These are phyloP conservation scores for Illadopsis cleaveri DNA, from an alignment of 2,113 vertebrate genomes.

Conservation along the genomic window DNA sequence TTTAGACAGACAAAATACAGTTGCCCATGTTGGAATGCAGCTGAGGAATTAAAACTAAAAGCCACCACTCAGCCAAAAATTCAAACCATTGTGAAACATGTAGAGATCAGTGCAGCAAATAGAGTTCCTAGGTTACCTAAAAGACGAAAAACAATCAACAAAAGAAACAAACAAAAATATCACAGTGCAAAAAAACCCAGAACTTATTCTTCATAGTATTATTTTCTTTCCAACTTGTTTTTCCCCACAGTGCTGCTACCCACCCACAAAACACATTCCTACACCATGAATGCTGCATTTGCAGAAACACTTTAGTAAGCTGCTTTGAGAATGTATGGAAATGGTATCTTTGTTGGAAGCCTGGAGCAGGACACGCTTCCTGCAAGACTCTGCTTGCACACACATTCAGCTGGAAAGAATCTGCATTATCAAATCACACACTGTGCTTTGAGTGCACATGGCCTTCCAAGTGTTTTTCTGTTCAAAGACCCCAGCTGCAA, in stretches of 20 bases:
- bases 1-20: background rate
- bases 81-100: background rate
- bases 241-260: background rate
- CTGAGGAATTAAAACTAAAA: background rate
- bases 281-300: background rate
- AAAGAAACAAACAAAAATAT: background rate
- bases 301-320: conserved; percentile 4
- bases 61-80: background rate
- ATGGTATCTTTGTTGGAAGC: background rate
- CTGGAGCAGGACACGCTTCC: background rate
- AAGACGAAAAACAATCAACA: background rate
- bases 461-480: background rate
- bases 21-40: background rate
- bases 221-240: background rate
- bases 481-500: background rate
- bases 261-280: background rate
- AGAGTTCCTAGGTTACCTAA: background rate
- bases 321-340: background rate
- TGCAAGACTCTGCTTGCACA: conserved; percentile 29
- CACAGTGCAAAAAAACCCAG: background rate
- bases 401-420: conserved; percentile 15
- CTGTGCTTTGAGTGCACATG: background rate
- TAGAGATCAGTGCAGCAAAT: background rate
- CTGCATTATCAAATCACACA: conserved; percentile 1
- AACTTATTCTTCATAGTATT: background rate